A percentile compares a stretch with the other conserved stretches of the same genome.
Evolutionary conservation across 2,113 vertebrate genomes (phyloP).

Genomic region (Protobothrops mucrosquamatus): DNA sequence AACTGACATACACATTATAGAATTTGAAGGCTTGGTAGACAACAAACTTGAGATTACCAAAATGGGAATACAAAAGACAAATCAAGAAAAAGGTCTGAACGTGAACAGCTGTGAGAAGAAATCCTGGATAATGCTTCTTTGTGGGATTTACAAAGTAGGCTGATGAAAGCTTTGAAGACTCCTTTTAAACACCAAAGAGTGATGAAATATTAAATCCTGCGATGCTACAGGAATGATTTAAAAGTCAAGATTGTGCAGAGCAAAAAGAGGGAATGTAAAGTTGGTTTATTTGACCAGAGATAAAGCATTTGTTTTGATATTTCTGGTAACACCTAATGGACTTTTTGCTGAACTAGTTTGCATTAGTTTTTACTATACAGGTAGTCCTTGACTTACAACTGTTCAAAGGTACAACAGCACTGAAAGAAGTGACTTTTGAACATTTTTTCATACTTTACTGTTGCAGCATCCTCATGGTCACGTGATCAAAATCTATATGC

Average conservation of each 20-base stretch:
- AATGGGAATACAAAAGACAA: not conserved
- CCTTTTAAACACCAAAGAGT: not conserved
- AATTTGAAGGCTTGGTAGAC: not conserved
- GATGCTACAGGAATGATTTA: not conserved
- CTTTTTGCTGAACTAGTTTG: not conserved
- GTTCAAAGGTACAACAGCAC: not conserved
- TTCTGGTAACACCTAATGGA: not conserved
- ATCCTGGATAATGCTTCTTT: not conserved
- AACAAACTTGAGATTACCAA: not conserved
- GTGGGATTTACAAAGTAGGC: not conserved
- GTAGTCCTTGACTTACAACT: not conserved
- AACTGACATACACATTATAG: not conserved
- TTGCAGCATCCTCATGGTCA: no score
- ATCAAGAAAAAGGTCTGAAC: not conserved
- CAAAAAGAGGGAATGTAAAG: not conserved
- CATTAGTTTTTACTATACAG: not conserved
- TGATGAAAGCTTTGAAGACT: not conserved
- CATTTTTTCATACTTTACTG: not conserved
- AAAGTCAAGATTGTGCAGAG: not conserved
- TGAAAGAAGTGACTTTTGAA: not conserved
- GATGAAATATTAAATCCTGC: not conserved
- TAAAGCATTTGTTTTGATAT: not conserved
- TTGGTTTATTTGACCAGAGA: not conserved
- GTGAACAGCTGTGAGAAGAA: not conserved
- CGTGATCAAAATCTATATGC: not conserved